Evolutionary conservation across 2,113 vertebrate species (phyloP), one percentile per base, ranked within the genome.

Genomic region (Tretioscincus oriximinensis): DNA sequence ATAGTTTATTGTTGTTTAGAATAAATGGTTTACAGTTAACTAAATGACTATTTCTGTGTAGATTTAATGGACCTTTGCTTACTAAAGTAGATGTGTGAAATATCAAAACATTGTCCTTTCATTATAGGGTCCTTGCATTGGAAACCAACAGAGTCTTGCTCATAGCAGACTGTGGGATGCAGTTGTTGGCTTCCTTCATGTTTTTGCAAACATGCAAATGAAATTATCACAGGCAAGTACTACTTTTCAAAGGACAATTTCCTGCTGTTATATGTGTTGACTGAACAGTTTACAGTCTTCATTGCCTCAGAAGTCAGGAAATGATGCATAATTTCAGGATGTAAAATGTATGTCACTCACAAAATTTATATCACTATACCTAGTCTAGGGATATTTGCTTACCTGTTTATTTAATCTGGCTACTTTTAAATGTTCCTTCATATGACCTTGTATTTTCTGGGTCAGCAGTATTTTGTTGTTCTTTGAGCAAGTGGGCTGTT

Each of bases 131-230:
- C 98, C 98, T 3, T 99, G 98, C 78, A 94, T 98, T 58, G 98
- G 98, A 54, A 99, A 99, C 91, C 98, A 99, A 88, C 98, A 99
- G 93, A 98, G 98, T 90, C 94, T 99, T 92, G 98, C 98, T 81
- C 98, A 99, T 81, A 99, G 98, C 83, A 95, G 98, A 88, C 92
- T 99, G 70, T 99, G 98, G 98, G 98, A 99, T 54, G 98, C 98
- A 4, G 97, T 99, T 85, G 98, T 99, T 76, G 98, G 98, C 80
- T 99, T 99, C 89, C 94, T 99, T 84, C 98, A 99, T 21, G 98
- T 99, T 28, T 99, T 99, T 93, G 98, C 98, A 82, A 99, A 99
- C 91, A 99, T 99, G 98, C 98, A 99, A 93, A 99, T 99, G 98
- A 99, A 99, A 92, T 95, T 99, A 73, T 99, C 98, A 63, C 98